Evolutionary conservation across 1,140 invertebrate genomes (phyloP).

Genomic region (Nymphalis io): DNA sequence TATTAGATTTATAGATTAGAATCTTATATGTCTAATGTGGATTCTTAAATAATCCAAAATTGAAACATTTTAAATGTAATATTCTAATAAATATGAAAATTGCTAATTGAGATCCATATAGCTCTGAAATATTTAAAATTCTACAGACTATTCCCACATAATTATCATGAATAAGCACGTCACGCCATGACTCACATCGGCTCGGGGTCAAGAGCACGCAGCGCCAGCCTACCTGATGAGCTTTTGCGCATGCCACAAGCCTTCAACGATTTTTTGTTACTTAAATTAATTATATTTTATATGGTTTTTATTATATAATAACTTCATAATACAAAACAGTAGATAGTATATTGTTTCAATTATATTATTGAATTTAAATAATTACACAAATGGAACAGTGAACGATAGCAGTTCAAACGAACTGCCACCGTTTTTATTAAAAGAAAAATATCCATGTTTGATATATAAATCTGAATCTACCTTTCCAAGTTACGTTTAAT

Average conservation of each 20-base stretch:
- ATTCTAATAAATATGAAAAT: not conserved
- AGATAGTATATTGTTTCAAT: no score
- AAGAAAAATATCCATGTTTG: no score
- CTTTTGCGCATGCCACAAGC: conserved; percentile 59
- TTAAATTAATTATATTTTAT: not conserved
- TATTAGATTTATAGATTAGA: no score
- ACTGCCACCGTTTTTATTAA: no score
- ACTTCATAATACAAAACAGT: not conserved
- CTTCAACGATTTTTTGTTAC: conserved; percentile 22
- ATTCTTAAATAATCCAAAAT: no score
- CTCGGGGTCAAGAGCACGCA: conserved; percentile 65
- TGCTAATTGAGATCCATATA: not conserved
- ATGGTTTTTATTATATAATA: not conserved
- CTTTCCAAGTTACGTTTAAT: no score
- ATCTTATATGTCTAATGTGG: no score
- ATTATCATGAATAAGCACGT: conserved; percentile 40
- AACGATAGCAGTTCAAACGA: no score
- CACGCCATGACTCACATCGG: conserved; percentile 56
- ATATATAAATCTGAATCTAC: no score
- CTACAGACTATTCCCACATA: conserved; percentile 48
- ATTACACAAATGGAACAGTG: no score
- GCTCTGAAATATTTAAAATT: conserved; percentile 23
- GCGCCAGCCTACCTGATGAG: conserved; percentile 62
- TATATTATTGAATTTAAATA: no score
- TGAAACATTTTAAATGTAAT: no score